Conservation (phyloP, 2,888 invertebrate genomes). For the Hydropsyche betteni region DNA sequence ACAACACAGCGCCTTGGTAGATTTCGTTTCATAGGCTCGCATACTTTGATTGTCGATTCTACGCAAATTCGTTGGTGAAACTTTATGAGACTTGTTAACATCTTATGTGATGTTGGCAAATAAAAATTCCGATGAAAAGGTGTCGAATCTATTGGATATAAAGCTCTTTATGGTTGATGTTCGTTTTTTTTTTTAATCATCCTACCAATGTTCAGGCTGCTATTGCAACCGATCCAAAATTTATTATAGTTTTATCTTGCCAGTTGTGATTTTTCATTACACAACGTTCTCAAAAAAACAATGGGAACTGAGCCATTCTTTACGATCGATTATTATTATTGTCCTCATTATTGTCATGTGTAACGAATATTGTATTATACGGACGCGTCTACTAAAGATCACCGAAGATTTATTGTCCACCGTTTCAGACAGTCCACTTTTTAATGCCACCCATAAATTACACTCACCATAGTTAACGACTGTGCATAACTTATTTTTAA, state of each 20-base stretch:
- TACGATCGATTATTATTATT: conserved; percentile 31
- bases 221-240: conserved; percentile 6
- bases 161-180: neutral
- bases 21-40: no score
- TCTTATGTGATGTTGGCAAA: no score
- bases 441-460: conserved; percentile 33
- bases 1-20: no score
- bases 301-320: conserved; percentile 5
- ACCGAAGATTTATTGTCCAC: conserved; percentile 29
- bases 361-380: conserved; percentile 27
- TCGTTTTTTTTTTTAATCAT: neutral
- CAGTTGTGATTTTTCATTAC: conserved; percentile 2
- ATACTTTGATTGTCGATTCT: no score
- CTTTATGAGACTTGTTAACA: no score
- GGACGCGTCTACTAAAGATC: conserved; percentile 31
- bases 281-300: conserved; percentile 3
- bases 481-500: conserved; percentile 31
- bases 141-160: no score
- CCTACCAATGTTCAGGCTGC: neutral
- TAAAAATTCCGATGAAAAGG: no score
- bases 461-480: conserved; percentile 29
- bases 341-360: conserved; percentile 26
- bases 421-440: conserved; percentile 33
- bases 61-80: no score
- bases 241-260: conserved; percentile 6